Base-by-base conservation (phyloP, 2,888 invertebrate genomes). In the Gortyna flavago region DNA sequence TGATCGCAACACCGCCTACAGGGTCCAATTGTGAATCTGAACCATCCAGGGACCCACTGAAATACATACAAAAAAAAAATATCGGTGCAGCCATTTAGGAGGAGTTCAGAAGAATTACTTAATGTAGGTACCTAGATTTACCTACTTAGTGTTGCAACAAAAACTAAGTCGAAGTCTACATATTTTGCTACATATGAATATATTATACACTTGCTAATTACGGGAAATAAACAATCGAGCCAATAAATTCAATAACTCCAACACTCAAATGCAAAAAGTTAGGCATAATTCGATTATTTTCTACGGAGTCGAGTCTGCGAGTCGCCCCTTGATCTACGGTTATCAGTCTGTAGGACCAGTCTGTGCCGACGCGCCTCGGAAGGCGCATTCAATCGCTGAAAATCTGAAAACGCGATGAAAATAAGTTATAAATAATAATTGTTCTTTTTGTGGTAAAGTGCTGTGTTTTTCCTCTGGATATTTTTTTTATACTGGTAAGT, bases 281-380 rank as follows among this genome's bases (percentile, higher is more conserved):
- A 86, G 86, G 85, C 57, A 82, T 81, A 75, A 79, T 85, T 75
- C 6, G 64, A 75, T 80, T 75, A 75, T 79, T 84, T 83, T 76
- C n/a, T 48, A 75, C 70, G 75, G 66, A 78, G 85, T 79, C 90
- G 41, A 48, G 29, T 90, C 91, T 91, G 83, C 77, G 77, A 83
- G 65, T 35, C 71, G 64, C 76, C 57, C 76, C 67, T 81, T 90
- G 86, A 86, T 93, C 93, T 93, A 86, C 91, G 93, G 38, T 76
- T 89, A 88, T 87, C 89, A 85, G 78, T 87, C 81, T 83, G 81
- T 87, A 85, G 84, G 80, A 87, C 88, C 93, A 93, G 93, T 93
- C 91, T 87, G 84, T 88, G 88, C 84, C 89, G 88, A 86, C 81
- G 81, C 90, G 89, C 81, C 87, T 86, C 79, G 72, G 89, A 89